Evolutionary conservation across 2,113 vertebrate genomes (phyloP), one percentile per base, ranked within the genome.

Genomic region (Centropus unirufus): DNA sequence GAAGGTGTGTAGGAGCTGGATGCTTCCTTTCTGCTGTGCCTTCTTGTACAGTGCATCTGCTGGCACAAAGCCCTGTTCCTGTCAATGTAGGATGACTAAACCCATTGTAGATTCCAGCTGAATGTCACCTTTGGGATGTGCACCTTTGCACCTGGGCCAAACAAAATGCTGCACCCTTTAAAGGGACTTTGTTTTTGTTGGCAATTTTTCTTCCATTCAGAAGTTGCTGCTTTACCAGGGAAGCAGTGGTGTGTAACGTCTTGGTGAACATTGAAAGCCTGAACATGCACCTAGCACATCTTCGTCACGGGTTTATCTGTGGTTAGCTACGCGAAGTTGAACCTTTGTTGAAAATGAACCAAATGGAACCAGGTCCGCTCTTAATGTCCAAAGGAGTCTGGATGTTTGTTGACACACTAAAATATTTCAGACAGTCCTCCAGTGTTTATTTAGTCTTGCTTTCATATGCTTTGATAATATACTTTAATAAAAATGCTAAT

Each of bases 181-280:
- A 59, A 70, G 74, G 46, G 5, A 58, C 24, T 40, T 55, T 15
- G 24, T 46, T 11, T 72, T 78, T 61, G 46, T 24, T 57, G 21
- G 8, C 54, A 18, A 27, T 58, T 80, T 90, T 68, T 29, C 17
- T 81, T 72, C 34, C 27, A 24, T 12, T 14, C 2, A 22, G 24
- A 89, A 89, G 20, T 39, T 73, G 24, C 47, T 67, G 24, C 20
- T 42, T 70, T 79, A 52, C 17, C 23, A 27, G 32, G 26, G 21
- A 64, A 93, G 57, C 5, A 30, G 11, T 24, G 40, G 8, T 26
- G 14, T 42, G n/a, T 51, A 54, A 29, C 8, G 4, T 39, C 52
- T 61, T 23, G 10, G 30, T 1, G 3, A 24, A 32, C 0, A 1
- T 8, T 1, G 1, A 32, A 73, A 89, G 23, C 12, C 30, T 61